These are phyloP conservation scores for Drosophila setifemur DNA, from an alignment of 1,140 invertebrate genomes.

Conservation along the genomic window DNA sequence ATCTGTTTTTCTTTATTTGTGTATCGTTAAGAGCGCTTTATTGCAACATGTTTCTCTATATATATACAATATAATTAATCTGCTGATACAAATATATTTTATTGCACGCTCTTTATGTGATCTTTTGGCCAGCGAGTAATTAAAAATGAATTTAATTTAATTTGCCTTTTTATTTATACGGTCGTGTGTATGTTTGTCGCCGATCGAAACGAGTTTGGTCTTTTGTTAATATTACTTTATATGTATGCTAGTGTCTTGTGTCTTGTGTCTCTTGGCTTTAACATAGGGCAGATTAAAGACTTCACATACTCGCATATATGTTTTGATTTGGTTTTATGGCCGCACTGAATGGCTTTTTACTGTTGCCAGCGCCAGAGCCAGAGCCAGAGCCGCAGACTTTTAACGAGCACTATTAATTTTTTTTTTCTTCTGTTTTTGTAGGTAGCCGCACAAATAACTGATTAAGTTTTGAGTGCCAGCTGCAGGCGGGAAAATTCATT, in stretches of 20 bases:
- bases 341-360: slow-evolving; percentile 70
- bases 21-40: slow-evolving; percentile 67
- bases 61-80: slow-evolving; percentile 80
- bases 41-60: slow-evolving; percentile 75
- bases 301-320: slow-evolving; percentile 22
- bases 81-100: slow-evolving; percentile 72
- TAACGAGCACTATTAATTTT: slow-evolving; percentile 56
- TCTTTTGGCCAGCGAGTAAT: slow-evolving; percentile 68
- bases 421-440: too few relatives aligned
- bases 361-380: too few relatives aligned
- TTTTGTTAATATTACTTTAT: slow-evolving; percentile 66
- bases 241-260: slow-evolving; percentile 31
- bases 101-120: slow-evolving; percentile 76
- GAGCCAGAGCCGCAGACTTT: too few relatives aligned
- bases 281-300: slow-evolving; percentile 16
- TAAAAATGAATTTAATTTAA: slow-evolving; percentile 78
- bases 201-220: slow-evolving; percentile 65
- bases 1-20: slow-evolving; percentile 59
- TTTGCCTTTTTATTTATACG: slow-evolving; percentile 60
- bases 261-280: too few relatives aligned
- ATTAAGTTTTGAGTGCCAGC: slow-evolving; percentile 46
- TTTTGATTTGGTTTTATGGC: slow-evolving; percentile 76
- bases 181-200: slow-evolving; percentile 56
- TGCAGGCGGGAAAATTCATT: slow-evolving; percentile 41
- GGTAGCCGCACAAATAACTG: slow-evolving; percentile 55